Base-by-base conservation (phyloP, 2,888 invertebrate genomes). In the Formica aserva region DNA sequence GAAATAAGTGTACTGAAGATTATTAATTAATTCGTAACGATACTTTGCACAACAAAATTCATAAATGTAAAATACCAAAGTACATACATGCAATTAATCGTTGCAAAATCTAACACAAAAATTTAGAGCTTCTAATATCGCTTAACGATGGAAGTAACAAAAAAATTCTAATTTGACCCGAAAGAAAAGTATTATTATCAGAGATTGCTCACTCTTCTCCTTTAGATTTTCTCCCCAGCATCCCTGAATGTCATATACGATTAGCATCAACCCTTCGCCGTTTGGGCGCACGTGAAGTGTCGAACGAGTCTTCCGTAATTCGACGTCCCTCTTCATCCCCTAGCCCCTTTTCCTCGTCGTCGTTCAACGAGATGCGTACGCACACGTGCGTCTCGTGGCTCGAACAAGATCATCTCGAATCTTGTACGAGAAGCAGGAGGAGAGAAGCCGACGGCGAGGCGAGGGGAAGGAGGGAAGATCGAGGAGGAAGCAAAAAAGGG, bases 401-500 rank as follows among this genome's bases (percentile, higher is more conserved):
- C 32, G 81, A 74, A 82, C 22, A 75, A 80, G 80, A 60, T 62
- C 45, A 76, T 62, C 60, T 55, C 72, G 35, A 55, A 48, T 72
- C 52, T 71, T 35, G n/a, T 38, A 26, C 41, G 48, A 45, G 72
- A 15, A 45, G 76, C 29, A 55, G 41, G 35, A 76, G 78, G 45
- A 76, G 78, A 85, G 86, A 84, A 60, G 9, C 65, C 63, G 48
- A 55, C 26, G 45, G 55, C 78, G 72, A 57, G 57, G 69, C 52
- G 63, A 48, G 26, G 18, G 38, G 22, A 52, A 78, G 63, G 52
- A 45, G 48, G 71, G 41, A 72, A 67, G 82, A n/a, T 29, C 63
- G 72, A 82, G 75, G 81, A 63, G 83, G 80, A 88, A 84, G 87
- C 86, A 84, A 87, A 75, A 90, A 90, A 89, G 89, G 86, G 83